Evolutionary conservation across 2,113 vertebrate species (phyloP), one percentile per base, ranked within the genome.

Genomic region (Pipra filicauda): DNA sequence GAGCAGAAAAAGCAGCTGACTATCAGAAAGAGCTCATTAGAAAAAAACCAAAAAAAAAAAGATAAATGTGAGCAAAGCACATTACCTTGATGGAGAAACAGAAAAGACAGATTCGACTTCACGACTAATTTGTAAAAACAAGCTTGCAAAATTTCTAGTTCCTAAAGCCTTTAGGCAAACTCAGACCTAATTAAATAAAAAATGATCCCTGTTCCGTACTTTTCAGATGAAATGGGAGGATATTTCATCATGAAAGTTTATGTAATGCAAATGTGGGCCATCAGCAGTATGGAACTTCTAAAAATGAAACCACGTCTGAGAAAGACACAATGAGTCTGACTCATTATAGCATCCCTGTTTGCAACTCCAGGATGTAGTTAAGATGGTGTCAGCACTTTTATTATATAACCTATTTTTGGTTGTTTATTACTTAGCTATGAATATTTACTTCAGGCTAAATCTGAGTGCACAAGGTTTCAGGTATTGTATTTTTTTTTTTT

Each of bases 1-100:
- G 73, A 96, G 73, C 64, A 94, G 70, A 95, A 74, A 94, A 95
- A 95, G 57, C 70, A 88, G 71, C 78, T 95, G 85, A 93, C 84
- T 95, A 94, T 91, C 85, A 93, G 84, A 97, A 97, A 97, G 15
- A 96, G 85, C 80, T 97, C 91, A 94, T 97, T 97, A 95, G 71
- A 23, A 18, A 52, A 52, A 27, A 49, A 62, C 39, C 11, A 74
- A 85, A 61, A 71, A 64, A 75, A 62, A 66, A 79, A 75, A 51
- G 21, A 58, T 77, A 92, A 93, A 92, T 86, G 27, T 90, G 71
- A 94, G 37, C 33, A 93, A 84, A 77, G 77, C 51, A 69, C 61
- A 87, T 83, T 66, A 96, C 89, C 94, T 97, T 96, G 78, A 96
- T 92, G 64, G 72, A 94, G 46, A 93, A 95, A 95, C 21, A 92